Evolutionary conservation across 2,888 invertebrate species (phyloP).

Genomic region (Eurytoma adleriae): DNA sequence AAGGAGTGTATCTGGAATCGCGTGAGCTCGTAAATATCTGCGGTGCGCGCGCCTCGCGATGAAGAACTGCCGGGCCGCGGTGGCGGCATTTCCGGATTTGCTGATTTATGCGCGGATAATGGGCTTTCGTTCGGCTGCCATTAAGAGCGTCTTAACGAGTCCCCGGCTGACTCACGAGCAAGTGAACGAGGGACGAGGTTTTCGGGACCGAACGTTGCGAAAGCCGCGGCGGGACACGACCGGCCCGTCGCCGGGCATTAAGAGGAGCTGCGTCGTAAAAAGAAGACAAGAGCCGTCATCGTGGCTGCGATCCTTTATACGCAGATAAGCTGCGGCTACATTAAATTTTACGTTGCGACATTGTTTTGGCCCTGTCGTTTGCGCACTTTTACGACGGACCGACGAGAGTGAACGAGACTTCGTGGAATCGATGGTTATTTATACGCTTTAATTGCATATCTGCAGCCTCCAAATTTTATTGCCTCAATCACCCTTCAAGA

Average conservation of each 20-base stretch:
- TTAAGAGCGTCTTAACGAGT: slow-evolving; percentile 42
- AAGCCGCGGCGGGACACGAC: background rate
- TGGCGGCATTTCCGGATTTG: slow-evolving; percentile 57
- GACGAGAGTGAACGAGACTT: background rate
- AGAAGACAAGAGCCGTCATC: slow-evolving; percentile 39
- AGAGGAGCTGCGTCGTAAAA: slow-evolving; percentile 44
- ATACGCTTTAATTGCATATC: slow-evolving; percentile 19
- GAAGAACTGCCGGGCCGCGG: slow-evolving; percentile 24
- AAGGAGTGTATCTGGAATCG: background rate
- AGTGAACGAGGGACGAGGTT: slow-evolving; percentile 27
- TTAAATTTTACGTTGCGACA: slow-evolving; percentile 37
- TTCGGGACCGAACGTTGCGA: background rate
- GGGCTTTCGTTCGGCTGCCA: slow-evolving; percentile 24
- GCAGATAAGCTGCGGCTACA: slow-evolving; percentile 21
- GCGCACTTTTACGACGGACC: background rate
- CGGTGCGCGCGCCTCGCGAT: slow-evolving; percentile 10
- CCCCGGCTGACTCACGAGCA: slow-evolving; percentile 26
- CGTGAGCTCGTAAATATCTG: slow-evolving; percentile 50
- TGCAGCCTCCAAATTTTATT: slow-evolving; percentile 1
- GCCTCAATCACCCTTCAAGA: too few relatives aligned
- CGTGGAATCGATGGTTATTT: background rate
- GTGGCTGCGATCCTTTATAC: slow-evolving; percentile 25
- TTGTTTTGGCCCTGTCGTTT: slow-evolving; percentile 8
- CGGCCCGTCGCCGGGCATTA: slow-evolving; percentile 16
- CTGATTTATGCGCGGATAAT: slow-evolving; percentile 56